Percentiles rank a stretch among this genome's conserved stretches.
Conservation (phyloP, 2,888 invertebrate species). For the Lycia hirtaria region DNA sequence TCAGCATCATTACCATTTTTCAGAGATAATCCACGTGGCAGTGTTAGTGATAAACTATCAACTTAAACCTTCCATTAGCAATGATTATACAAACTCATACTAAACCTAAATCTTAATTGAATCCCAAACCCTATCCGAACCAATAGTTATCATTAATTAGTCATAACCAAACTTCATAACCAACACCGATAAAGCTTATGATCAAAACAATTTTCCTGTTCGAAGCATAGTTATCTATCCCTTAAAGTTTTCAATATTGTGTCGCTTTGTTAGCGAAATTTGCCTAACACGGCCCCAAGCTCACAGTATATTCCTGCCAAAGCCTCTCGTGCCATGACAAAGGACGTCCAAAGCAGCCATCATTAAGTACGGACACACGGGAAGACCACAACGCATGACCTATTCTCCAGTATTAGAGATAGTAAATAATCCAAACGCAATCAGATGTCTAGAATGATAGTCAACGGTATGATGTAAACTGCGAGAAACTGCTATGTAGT, state of each 20-base stretch:
- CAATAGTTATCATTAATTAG: no score
- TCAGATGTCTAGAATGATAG: not conserved
- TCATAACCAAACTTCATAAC: no score
- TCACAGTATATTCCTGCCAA: conserved; percentile 17
- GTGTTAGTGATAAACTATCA: no score
- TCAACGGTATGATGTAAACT: not conserved
- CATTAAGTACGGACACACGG: conserved; percentile 40
- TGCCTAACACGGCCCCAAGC: conserved; percentile 12
- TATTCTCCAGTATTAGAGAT: conserved; percentile 5
- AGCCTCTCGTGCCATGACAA: conserved; percentile 28
- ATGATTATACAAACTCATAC: no score
- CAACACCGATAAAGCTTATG: no score
- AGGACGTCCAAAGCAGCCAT: conserved; percentile 39
- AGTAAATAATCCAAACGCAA: not conserved
- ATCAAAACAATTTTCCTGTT: not conserved
- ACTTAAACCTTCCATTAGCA: no score
- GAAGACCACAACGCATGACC: conserved; percentile 27
- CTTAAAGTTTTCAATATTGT: conserved; percentile 4
- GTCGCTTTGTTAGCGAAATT: conserved; percentile 22
- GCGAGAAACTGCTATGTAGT: not conserved
- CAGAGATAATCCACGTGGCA: no score
- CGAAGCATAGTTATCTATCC: conserved; percentile 4
- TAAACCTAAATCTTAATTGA: no score
- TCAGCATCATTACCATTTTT: no score
- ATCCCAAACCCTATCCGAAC: no score